Evolutionary conservation across 2,797 vertebrate genomes (phyloP).

Genomic region (Macroramphosus scolopax): DNA sequence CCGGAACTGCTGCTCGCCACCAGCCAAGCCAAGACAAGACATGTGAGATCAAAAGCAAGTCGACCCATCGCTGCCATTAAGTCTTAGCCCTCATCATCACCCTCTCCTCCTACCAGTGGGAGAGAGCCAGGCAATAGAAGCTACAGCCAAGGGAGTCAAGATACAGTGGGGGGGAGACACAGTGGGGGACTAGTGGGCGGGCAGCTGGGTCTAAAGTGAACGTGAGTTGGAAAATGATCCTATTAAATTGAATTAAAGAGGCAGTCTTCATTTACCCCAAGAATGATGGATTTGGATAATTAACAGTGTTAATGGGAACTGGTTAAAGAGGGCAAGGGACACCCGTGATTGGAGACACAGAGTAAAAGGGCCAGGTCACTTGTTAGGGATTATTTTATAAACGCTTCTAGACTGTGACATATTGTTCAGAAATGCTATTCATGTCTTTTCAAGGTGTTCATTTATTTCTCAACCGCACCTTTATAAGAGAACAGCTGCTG

Average conservation of each 20-base stretch:
- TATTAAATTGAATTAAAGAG: slow-evolving; percentile 87
- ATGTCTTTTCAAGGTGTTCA: slow-evolving; percentile 21
- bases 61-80: slow-evolving; percentile 60
- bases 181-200: slow-evolving; percentile 64
- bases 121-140: slow-evolving; percentile 52
- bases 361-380: slow-evolving; percentile 61
- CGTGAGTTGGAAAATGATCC: slow-evolving; percentile 81
- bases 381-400: slow-evolving; percentile 36
- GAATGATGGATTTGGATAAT: slow-evolving; percentile 85
- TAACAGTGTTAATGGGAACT: slow-evolving; percentile 80
- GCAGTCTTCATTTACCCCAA: slow-evolving; percentile 83
- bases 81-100: slow-evolving; percentile 45
- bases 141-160: slow-evolving; percentile 56
- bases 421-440: slow-evolving; percentile 20
- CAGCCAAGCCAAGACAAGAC: slow-evolving; percentile 73
- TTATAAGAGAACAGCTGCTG: slow-evolving; percentile 32
- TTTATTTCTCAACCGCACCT: slow-evolving; percentile 6
- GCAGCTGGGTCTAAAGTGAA: slow-evolving; percentile 76
- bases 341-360: slow-evolving; percentile 54
- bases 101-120: slow-evolving; percentile 41
- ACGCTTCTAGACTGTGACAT: slow-evolving; percentile 19
- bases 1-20: slow-evolving; percentile 74
- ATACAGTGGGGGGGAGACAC: slow-evolving; percentile 49
- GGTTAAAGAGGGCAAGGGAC: slow-evolving; percentile 74
- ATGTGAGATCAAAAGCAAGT: slow-evolving; percentile 70